Evolutionary conservation across 2,797 vertebrate species (phyloP).

Genomic region (Luscinia luscinia): DNA sequence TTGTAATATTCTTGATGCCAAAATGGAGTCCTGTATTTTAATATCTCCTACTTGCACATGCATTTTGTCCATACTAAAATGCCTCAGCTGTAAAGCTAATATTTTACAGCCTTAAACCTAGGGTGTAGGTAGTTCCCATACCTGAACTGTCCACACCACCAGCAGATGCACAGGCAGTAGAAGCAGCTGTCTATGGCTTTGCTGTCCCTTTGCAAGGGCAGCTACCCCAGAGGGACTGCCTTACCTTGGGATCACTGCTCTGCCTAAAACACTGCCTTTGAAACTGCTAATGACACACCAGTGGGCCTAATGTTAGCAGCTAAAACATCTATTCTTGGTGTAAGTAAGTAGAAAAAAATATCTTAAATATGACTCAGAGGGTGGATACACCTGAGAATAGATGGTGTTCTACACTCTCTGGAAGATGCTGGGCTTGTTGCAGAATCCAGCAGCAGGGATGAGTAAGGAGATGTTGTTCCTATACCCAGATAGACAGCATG

Average conservation of each 20-base stretch:
- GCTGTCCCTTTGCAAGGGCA: neutral
- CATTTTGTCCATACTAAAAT: conserved; percentile 50
- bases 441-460: neutral
- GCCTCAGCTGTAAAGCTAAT: neutral
- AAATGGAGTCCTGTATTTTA: conserved; percentile 41
- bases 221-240: conserved; percentile 7
- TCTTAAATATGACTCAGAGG: neutral
- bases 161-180: neutral
- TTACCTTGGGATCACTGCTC: neutral
- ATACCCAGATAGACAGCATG: rapidly evolving
- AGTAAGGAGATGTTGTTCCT: neutral
- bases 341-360: neutral
- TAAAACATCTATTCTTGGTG: neutral
- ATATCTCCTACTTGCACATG: conserved; percentile 32
- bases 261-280: conserved; percentile 35
- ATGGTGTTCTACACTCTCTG: neutral
- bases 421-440: neutral
- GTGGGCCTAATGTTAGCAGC: neutral
- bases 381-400: neutral
- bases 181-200: conserved; percentile 15
- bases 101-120: neutral
- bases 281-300: neutral
- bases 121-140: conserved; percentile 5
- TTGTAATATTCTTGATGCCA: neutral
- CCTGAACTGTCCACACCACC: neutral